These are phyloP conservation scores for Rhaphigaster nebulosa DNA, from an alignment of 2,888 invertebrate species.

Conservation along the genomic window DNA sequence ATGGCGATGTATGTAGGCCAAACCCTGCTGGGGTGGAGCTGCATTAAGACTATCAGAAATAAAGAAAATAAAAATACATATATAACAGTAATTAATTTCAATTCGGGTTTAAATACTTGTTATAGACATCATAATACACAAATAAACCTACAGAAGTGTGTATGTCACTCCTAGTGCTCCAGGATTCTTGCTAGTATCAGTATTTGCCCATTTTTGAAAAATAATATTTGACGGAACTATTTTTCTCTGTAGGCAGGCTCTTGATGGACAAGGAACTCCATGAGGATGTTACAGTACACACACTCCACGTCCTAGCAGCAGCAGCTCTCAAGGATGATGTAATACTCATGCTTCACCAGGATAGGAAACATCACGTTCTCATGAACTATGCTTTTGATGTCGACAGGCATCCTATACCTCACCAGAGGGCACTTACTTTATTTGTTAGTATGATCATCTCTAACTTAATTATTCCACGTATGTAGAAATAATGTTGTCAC, in stretches of 20 bases:
- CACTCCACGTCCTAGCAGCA: constrained; percentile 80
- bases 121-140: too few relatives aligned
- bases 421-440: constrained; percentile 84
- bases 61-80: too few relatives aligned
- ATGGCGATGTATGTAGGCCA: too few relatives aligned
- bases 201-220: too few relatives aligned
- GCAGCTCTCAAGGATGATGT: constrained; percentile 91
- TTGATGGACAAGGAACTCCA: constrained; percentile 75
- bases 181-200: too few relatives aligned
- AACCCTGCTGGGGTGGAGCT: too few relatives aligned
- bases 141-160: too few relatives aligned
- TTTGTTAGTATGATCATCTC: constrained; percentile 76
- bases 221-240: neutral
- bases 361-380: constrained; percentile 87
- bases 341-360: constrained; percentile 89
- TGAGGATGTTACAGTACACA: constrained; percentile 75
- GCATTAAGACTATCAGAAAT: too few relatives aligned
- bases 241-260: constrained; percentile 72
- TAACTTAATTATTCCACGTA: neutral
- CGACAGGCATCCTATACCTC: constrained; percentile 80
- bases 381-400: constrained; percentile 89
- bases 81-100: too few relatives aligned
- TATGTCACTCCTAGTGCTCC: too few relatives aligned
- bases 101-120: too few relatives aligned
- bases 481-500: neutral